phyloP scores from a whole-genome alignment of 2,797 vertebrate genomes.

The Labroides dimidiatus region DNA sequence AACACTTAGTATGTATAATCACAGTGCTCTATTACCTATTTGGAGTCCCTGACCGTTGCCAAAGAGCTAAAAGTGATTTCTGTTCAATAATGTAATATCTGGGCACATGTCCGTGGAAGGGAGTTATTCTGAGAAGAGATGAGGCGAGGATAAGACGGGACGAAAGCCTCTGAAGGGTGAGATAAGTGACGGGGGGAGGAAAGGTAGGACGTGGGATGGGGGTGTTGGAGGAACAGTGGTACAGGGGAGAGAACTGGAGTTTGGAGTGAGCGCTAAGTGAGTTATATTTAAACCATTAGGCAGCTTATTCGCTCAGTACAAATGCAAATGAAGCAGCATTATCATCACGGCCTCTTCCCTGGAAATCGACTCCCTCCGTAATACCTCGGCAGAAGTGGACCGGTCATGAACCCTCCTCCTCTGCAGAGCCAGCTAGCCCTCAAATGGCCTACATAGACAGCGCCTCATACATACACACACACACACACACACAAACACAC shows the following conservation, averaged over 20 bases:
- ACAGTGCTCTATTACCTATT: conserved; percentile 46
- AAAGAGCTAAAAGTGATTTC: conserved; percentile 70
- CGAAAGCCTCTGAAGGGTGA: conserved; percentile 65
- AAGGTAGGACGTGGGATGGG: conserved; percentile 22
- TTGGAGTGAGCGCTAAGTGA: conserved; percentile 74
- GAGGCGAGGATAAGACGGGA: conserved; percentile 59
- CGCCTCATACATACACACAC: conserved; percentile 44
- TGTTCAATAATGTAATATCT: conserved; percentile 70
- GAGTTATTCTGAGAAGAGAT: conserved; percentile 62
- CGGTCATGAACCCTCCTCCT: conserved; percentile 80
- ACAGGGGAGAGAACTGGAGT: conserved; percentile 59
- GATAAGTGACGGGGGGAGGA: conserved; percentile 56
- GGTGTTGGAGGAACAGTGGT: conserved; percentile 47
- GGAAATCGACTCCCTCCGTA: conserved; percentile 76
- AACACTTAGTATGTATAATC: conserved; percentile 54
- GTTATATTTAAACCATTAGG: conserved; percentile 85
- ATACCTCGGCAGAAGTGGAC: conserved; percentile 80
- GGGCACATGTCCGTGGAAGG: conserved; percentile 43
- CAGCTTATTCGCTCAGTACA: conserved; percentile 80
- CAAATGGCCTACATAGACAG: conserved; percentile 74
- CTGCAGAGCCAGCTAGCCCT: conserved; percentile 77
- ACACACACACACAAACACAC: conserved; percentile 1
- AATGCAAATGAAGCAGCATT: conserved; percentile 83
- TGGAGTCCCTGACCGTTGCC: conserved; percentile 53
- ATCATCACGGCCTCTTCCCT: conserved; percentile 77